Conservation (phyloP, 1,140 invertebrate genomes). For the Samia ricini region DNA sequence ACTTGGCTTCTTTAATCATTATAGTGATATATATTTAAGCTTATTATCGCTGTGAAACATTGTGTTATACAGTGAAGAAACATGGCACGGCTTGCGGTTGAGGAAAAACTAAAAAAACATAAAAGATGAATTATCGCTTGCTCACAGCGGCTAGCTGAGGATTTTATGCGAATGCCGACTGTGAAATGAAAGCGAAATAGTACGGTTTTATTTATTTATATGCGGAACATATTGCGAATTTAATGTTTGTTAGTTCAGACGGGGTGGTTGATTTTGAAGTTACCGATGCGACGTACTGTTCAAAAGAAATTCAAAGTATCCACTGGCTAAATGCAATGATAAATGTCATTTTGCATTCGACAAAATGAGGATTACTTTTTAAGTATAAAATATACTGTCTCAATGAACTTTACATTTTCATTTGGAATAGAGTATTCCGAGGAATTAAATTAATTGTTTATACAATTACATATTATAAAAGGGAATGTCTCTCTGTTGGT, state of each 20-base stretch:
- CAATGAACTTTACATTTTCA: too few relatives aligned
- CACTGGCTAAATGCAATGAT: background rate
- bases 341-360: background rate
- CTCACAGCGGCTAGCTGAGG: background rate
- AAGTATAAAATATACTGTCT: too few relatives aligned
- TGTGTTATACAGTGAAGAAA: background rate
- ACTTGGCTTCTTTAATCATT: background rate
- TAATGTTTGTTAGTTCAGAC: background rate
- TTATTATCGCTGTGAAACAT: background rate
- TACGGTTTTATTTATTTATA: background rate
- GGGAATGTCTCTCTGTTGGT: too few relatives aligned
- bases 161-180: conserved; percentile 3
- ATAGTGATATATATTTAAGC: background rate
- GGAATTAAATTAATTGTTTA: too few relatives aligned
- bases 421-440: too few relatives aligned
- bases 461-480: too few relatives aligned
- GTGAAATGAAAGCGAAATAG: conserved; percentile 3
- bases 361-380: too few relatives aligned
- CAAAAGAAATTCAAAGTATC: background rate
- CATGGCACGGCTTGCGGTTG: background rate
- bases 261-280: background rate
- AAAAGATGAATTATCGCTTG: conserved; percentile 4
- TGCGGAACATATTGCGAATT: background rate
- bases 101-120: background rate
- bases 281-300: background rate